Evolutionary conservation across 2,797 vertebrate species (phyloP).

Genomic region (Ceyx erithaca): DNA sequence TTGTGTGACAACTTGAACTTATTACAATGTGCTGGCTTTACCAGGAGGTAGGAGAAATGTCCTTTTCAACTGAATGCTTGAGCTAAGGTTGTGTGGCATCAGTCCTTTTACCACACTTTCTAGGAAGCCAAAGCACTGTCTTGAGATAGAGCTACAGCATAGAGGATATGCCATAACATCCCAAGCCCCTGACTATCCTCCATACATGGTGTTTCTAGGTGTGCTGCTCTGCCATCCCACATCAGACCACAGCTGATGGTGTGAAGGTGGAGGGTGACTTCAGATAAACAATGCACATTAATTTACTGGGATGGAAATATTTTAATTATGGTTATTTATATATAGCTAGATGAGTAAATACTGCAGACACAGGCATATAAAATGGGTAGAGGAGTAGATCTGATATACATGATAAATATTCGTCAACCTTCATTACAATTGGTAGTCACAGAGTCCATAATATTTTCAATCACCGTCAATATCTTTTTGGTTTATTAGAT

Average conservation of each 20-base stretch:
- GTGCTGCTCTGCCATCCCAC: background rate
- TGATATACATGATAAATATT: background rate
- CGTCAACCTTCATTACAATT: background rate
- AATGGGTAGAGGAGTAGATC: background rate
- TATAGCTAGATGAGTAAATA: background rate
- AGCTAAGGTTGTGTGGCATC: background rate
- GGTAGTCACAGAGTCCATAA: background rate
- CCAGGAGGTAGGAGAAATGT: background rate
- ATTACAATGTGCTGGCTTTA: background rate
- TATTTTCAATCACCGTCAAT: background rate
- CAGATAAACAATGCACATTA: rapidly evolving
- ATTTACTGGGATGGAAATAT: background rate
- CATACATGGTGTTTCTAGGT: background rate
- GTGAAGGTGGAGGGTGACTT: background rate
- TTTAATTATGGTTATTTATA: background rate
- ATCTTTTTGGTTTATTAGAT: background rate
- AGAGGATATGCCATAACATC: background rate
- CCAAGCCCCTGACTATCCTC: rapidly evolving
- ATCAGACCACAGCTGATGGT: background rate
- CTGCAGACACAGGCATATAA: background rate
- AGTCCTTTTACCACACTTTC: background rate
- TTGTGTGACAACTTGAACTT: background rate
- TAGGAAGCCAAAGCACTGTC: background rate
- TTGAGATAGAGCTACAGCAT: background rate
- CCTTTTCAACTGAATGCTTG: background rate